phyloP scores from a whole-genome alignment of 2,113 vertebrate genomes.

The Prunella himalayana region DNA sequence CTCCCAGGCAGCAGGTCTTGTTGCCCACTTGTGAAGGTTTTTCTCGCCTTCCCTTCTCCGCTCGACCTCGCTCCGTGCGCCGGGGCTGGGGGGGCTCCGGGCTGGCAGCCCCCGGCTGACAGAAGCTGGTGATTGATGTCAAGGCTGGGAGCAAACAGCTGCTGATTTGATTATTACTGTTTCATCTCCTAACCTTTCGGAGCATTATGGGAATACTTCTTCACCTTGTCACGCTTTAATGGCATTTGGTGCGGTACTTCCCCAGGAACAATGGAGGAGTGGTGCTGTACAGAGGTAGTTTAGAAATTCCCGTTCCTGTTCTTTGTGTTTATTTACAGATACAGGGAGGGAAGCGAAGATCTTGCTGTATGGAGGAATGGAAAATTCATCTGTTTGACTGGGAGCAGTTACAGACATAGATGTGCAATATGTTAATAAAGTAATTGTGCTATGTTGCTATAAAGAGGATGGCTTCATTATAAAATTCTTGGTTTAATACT shows the following conservation, averaged over 20 bases:
- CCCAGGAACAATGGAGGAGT: background rate
- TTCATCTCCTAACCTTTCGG: slow-evolving; percentile 70
- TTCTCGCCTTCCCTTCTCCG: accelerated
- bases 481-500: slow-evolving; percentile 61
- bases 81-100: background rate
- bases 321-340: slow-evolving; percentile 19
- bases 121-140: slow-evolving; percentile 47
- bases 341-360: background rate
- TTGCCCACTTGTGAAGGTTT: background rate
- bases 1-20: accelerated
- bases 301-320: background rate
- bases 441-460: slow-evolving; percentile 64
- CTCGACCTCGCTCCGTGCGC: background rate
- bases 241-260: slow-evolving; percentile 13
- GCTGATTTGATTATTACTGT: slow-evolving; percentile 65
- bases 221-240: slow-evolving; percentile 40
- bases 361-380: background rate
- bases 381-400: background rate
- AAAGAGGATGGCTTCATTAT: slow-evolving; percentile 62
- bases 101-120: background rate
- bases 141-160: slow-evolving; percentile 66
- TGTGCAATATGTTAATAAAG: slow-evolving; percentile 53
- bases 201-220: slow-evolving; percentile 49
- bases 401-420: slow-evolving; percentile 18
- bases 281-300: background rate